Percentiles rank a stretch among this genome's conserved stretches.
Evolutionary conservation across 2,888 invertebrate genomes (phyloP).

Genomic region (Caenorhabditis angaria): DNA sequence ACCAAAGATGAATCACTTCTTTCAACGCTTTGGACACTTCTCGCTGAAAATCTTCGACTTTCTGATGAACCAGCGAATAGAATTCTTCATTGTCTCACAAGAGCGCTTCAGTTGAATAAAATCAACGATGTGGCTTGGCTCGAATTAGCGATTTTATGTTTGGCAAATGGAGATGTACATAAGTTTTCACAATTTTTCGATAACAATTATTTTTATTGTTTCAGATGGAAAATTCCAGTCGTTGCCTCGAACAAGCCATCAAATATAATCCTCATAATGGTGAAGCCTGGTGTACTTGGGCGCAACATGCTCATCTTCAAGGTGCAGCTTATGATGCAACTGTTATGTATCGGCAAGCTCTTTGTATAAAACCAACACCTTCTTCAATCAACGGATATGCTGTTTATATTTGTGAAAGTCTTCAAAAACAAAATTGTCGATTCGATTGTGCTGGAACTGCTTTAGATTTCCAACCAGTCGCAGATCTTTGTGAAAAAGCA

Average conservation of each 20-base stretch:
- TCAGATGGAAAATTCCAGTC: constrained; percentile 22
- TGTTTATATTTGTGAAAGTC: constrained; percentile 19
- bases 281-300: constrained; percentile 50
- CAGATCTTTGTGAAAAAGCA: constrained; percentile 28
- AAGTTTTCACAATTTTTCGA: not conserved
- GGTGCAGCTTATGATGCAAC: constrained; percentile 23
- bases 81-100: constrained; percentile 42
- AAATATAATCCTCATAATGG: constrained; percentile 52
- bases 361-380: constrained; percentile 28
- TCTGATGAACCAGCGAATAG: constrained; percentile 1
- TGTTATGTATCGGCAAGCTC: constrained; percentile 47
- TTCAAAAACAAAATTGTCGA: constrained; percentile 19
- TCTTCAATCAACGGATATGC: constrained; percentile 24
- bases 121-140: constrained; percentile 49
- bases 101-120: constrained; percentile 47
- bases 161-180: constrained; percentile 22
- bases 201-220: too few species aligned
- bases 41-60: constrained; percentile 38
- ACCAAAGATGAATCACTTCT: constrained; percentile 21
- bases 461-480: constrained; percentile 38
- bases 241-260: constrained; percentile 38
- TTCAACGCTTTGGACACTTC: constrained; percentile 41
- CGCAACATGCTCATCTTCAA: constrained; percentile 34
- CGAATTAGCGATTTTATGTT: constrained; percentile 35
- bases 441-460: constrained; percentile 38